phyloP scores from a whole-genome alignment of 2,797 vertebrate species.

The Neosilurus hyrtlii region DNA sequence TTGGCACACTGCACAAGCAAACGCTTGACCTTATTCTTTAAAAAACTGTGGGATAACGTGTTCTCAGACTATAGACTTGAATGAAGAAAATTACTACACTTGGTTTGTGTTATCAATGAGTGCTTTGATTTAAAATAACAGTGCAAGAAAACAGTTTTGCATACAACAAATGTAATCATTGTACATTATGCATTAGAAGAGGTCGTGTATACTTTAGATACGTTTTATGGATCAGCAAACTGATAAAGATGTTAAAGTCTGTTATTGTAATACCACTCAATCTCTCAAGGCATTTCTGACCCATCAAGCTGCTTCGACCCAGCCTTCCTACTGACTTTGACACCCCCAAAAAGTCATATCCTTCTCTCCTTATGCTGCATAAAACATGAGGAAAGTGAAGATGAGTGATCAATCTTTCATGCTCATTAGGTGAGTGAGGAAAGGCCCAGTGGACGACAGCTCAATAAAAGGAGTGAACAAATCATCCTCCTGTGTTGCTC shows the following conservation, averaged over 20 bases:
- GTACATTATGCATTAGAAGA: slow-evolving; percentile 44
- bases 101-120: background rate
- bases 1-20: background rate
- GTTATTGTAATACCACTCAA: slow-evolving; percentile 68
- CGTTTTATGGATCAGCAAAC: slow-evolving; percentile 66
- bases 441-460: slow-evolving; percentile 53
- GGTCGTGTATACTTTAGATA: slow-evolving; percentile 60
- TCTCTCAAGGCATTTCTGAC: slow-evolving; percentile 42
- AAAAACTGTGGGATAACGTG: background rate
- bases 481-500: slow-evolving; percentile 55
- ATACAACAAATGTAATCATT: background rate
- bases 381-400: slow-evolving; percentile 63
- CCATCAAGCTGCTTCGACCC: slow-evolving; percentile 19
- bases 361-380: slow-evolving; percentile 56
- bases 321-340: background rate
- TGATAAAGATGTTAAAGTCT: slow-evolving; percentile 73
- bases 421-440: slow-evolving; percentile 59
- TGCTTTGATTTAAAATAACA: background rate
- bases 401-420: slow-evolving; percentile 68
- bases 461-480: slow-evolving; percentile 43
- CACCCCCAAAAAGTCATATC: background rate
- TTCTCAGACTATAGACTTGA: background rate
- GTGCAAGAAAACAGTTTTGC: background rate
- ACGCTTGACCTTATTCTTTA: background rate
- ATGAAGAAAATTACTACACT: background rate